Base-by-base conservation (phyloP, 2,888 invertebrate genomes). In the Eurytoma adleriae region DNA sequence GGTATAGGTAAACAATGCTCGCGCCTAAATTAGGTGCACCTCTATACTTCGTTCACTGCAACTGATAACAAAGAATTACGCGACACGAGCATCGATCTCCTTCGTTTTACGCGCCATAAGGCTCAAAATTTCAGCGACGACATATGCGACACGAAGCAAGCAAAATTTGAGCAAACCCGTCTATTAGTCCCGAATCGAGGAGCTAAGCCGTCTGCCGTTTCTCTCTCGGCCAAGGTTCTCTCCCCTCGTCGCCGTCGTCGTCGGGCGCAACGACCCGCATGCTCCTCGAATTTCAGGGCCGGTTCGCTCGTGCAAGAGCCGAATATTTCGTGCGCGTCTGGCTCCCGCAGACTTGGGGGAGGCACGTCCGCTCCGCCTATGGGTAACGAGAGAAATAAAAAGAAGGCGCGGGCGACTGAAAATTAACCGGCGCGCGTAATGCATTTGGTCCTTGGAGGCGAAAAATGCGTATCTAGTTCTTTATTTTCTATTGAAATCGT, bases 181-280 rank as follows among this genome's bases (percentile, higher is more conserved):
- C 40, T 40, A 40, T 40, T 40, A 40, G 40, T 40, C 7, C 40
- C 10, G 40, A 40, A 40, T 68, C 48, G 24, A 69, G 20, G 24
- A 69, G 20, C 73, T 16, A 12, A 73, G 66, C 64, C 67, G 18
- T 66, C 67, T 1, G 13, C 61, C 57, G 16, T 40, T 20, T 18
- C 50, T 54, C 69, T 5, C 56, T 20, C 57, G 62, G 30, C 62
- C 4, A 57, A 18, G 30, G 27, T 54, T 78, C 61, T 50, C 73
- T 56, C 69, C 56, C 27, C 13, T 50, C 71, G 30, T 56, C 24
- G 40, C 20, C 50, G 27, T 40, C 20, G 5, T 10, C 56, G 64
- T 27, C 56, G 73, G 64, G 79, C 74, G 48, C 79, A 64, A 79
- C 79, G 73, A 79, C 74, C 79, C 69, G 79, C 74, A 79, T 69